These are phyloP conservation scores for Barypeithes pellucidus DNA, from an alignment of 2,888 invertebrate genomes.

Conservation along the genomic window DNA sequence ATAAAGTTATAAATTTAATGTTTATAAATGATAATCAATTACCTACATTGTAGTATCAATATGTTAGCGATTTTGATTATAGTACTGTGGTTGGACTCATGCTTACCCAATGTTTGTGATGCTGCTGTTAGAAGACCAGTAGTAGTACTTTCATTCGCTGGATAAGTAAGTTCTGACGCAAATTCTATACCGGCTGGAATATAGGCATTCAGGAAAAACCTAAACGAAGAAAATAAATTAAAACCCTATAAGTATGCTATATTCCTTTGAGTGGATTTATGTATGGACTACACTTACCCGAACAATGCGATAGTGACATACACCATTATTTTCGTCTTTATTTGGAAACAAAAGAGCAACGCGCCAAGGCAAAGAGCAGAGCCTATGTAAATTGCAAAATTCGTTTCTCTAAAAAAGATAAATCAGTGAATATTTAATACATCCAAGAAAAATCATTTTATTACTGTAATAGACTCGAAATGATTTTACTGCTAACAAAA, in stretches of 20 bases:
- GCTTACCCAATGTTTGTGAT: constrained; percentile 56
- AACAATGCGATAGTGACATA: constrained; percentile 59
- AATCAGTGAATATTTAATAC: neutral
- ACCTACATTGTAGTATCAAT: too few relatives aligned
- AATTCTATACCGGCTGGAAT: constrained; percentile 62
- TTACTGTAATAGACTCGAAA: too few relatives aligned
- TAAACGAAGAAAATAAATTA: constrained; percentile 43
- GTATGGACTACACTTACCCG: constrained; percentile 57
- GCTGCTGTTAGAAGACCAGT: constrained; percentile 60
- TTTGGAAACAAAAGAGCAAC: constrained; percentile 59
- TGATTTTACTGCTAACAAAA: too few relatives aligned
- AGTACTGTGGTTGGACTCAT: too few relatives aligned
- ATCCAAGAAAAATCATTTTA: too few relatives aligned
- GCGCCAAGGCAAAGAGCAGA: constrained; percentile 56
- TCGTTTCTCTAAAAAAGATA: constrained; percentile 59
- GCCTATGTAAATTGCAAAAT: constrained; percentile 56
- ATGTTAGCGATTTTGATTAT: too few relatives aligned
- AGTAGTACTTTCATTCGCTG: constrained; percentile 61
- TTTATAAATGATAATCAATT: too few relatives aligned
- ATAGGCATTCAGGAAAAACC: constrained; percentile 62
- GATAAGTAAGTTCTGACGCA: constrained; percentile 62
- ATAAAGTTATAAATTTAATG: neutral
- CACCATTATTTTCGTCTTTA: constrained; percentile 57
- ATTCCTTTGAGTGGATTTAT: too few relatives aligned
- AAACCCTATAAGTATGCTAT: neutral